These are phyloP conservation scores for Athene cunicularia DNA, from an alignment of 2,113 vertebrate species.

Conservation along the genomic window DNA sequence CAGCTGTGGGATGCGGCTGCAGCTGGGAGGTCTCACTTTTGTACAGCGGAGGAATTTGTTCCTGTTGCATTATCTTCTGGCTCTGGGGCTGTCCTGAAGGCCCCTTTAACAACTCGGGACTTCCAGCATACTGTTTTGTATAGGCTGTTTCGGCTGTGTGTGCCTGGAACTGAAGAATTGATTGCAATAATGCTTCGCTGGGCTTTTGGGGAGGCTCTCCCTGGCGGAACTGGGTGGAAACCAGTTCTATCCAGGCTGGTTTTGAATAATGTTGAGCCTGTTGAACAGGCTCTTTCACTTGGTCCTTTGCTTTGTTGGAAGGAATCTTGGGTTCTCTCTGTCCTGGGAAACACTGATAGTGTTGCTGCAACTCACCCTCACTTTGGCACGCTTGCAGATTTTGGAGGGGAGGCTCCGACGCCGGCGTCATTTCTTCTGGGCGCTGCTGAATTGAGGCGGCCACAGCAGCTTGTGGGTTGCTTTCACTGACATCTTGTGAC, in stretches of 20 bases:
- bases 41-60: slow-evolving; percentile 58
- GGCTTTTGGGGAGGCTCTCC: slow-evolving; percentile 70
- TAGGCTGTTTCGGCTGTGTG: slow-evolving; percentile 67
- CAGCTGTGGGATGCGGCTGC: slow-evolving; percentile 71
- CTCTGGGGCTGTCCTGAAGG: slow-evolving; percentile 64
- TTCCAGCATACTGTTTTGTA: slow-evolving; percentile 78
- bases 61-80: slow-evolving; percentile 72
- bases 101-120: slow-evolving; percentile 66
- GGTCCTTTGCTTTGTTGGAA: slow-evolving; percentile 67
- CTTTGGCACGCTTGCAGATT: not conserved
- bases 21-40: slow-evolving; percentile 53
- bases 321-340: slow-evolving; percentile 52
- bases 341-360: slow-evolving; percentile 39
- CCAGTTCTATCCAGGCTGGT: slow-evolving; percentile 83
- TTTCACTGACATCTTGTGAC: not conserved
- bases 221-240: slow-evolving; percentile 72
- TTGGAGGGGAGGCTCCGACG: slow-evolving; percentile 40
- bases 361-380: slow-evolving; percentile 44
- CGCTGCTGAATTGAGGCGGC: not conserved
- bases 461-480: not conserved
- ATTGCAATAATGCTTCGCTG: slow-evolving; percentile 53
- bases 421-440: slow-evolving; percentile 39
- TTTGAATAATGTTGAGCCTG: slow-evolving; percentile 66
- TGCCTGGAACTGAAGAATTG: slow-evolving; percentile 72
- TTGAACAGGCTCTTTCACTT: slow-evolving; percentile 57